Percentiles rank a stretch among this genome's conserved stretches.
Conservation (phyloP, 1,140 invertebrate species). For the Macrosteles quadrilineatus region DNA sequence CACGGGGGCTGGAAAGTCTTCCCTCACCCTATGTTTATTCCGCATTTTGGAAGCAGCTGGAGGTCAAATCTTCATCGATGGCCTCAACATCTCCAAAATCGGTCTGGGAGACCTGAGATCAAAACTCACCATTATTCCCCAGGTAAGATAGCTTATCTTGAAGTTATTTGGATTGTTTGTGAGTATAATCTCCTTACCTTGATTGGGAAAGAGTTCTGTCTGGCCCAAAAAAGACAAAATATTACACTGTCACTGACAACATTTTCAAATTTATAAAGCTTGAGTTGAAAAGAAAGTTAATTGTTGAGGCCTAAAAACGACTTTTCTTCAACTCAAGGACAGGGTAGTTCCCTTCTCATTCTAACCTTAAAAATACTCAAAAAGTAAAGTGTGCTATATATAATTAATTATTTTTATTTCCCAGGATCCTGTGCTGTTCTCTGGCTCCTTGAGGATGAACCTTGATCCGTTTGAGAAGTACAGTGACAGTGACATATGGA, state of each 20-base stretch:
- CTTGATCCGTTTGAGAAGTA: slow-evolving; percentile 80
- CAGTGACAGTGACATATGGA: slow-evolving; percentile 79
- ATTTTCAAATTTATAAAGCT: slow-evolving; percentile 49
- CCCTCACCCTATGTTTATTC: slow-evolving; percentile 76
- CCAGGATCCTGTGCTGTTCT: slow-evolving; percentile 85
- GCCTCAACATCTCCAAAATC: slow-evolving; percentile 77
- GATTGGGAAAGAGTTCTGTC: not conserved
- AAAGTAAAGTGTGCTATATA: too few relatives aligned
- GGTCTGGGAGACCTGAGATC: slow-evolving; percentile 82
- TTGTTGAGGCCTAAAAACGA: too few relatives aligned
- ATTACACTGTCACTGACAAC: not conserved
- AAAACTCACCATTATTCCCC: slow-evolving; percentile 86
- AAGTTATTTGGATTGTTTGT: not conserved
- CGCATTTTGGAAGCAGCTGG: slow-evolving; percentile 82
- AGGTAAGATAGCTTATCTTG: too few relatives aligned
- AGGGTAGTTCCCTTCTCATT: too few relatives aligned
- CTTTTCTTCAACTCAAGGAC: too few relatives aligned
- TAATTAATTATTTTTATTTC: too few relatives aligned
- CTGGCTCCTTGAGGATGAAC: slow-evolving; percentile 76
- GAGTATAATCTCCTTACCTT: not conserved
- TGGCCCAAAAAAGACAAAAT: not conserved
- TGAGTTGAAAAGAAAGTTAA: too few relatives aligned
- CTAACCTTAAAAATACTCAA: too few relatives aligned
- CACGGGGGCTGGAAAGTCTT: slow-evolving; percentile 83
- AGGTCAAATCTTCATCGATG: slow-evolving; percentile 89